A percentile compares a stretch with the other conserved stretches of the same genome.
phyloP scores from a whole-genome alignment of 30 jellyfish, hydroid and myxozoan species.

The Phacellophora camtschatica region DNA sequence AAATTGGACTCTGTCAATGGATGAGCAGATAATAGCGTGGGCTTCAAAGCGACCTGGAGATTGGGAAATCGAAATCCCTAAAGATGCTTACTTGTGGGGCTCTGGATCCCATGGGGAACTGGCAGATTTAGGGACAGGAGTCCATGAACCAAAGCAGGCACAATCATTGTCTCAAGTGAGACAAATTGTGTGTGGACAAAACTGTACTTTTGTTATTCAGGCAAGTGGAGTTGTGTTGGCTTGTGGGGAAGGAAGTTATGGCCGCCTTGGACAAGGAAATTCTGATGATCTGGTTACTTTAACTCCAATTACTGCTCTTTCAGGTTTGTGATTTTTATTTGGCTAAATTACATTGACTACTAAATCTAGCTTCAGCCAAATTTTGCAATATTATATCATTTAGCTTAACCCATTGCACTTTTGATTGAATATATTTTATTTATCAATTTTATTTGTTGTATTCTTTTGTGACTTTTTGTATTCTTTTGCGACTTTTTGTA shows the following conservation, averaged over 20 bases:
- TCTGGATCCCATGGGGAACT: constrained; percentile 87
- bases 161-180: constrained; percentile 69
- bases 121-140: constrained; percentile 61
- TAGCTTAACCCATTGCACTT: too few species aligned
- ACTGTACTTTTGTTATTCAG: constrained; percentile 87
- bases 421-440: too few species aligned
- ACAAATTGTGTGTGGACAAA: constrained; percentile 88
- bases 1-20: constrained; percentile 77
- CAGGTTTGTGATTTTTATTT: constrained; percentile 61
- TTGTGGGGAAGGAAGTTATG: constrained; percentile 94
- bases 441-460: too few species aligned
- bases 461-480: too few species aligned
- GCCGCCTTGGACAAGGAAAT: constrained; percentile 93
- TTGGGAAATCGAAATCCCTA: constrained; percentile 82
- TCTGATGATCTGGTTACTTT: constrained; percentile 76
- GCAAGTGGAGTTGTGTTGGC: constrained; percentile 80
- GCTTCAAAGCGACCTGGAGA: constrained; percentile 70
- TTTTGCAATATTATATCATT: too few species aligned
- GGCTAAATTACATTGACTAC: too few species aligned
- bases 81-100: constrained; percentile 86
- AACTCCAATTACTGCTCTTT: constrained; percentile 72
- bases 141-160: constrained; percentile 59
- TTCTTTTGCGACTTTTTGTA: too few species aligned
- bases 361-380: too few species aligned
- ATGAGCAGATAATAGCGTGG: constrained; percentile 83